A percentile compares a stretch with the other conserved stretches of the same genome.
Conservation (phyloP, 1,140 invertebrate species). For the Lordiphosa mommai region DNA sequence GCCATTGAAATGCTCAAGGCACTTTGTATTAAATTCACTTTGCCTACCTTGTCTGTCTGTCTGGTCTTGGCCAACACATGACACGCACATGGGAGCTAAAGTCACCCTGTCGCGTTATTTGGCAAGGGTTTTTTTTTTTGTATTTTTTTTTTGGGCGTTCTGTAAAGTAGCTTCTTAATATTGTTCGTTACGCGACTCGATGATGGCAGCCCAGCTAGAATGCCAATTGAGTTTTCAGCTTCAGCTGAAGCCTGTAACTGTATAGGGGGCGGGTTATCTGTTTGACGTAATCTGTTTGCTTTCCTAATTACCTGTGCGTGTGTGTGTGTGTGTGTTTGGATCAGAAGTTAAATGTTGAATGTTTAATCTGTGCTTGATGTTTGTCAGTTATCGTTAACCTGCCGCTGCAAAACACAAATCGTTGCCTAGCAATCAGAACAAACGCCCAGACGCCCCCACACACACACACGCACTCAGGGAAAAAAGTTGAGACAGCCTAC, state of each 20-base stretch:
- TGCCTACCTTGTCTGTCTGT: constrained; percentile 42
- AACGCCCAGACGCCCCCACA: too few relatives aligned
- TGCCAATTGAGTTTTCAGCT: too few relatives aligned
- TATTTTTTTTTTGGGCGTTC: not conserved
- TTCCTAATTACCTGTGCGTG: constrained; percentile 46
- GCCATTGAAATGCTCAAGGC: constrained; percentile 50
- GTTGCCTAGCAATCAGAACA: constrained; percentile 30
- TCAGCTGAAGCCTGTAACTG: too few relatives aligned
- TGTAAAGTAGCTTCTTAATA: constrained; percentile 49
- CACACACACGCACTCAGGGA: not conserved
- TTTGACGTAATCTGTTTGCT: constrained; percentile 43
- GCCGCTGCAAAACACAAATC: constrained; percentile 32
- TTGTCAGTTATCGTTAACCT: constrained; percentile 53
- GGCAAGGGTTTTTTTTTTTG: not conserved
- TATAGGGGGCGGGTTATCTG: too few relatives aligned
- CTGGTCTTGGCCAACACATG: constrained; percentile 21
- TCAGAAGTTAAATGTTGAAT: constrained; percentile 40
- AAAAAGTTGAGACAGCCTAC: constrained; percentile 19
- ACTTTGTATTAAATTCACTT: constrained; percentile 62
- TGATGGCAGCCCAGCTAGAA: constrained; percentile 13
- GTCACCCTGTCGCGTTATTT: constrained; percentile 1
- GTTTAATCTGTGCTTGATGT: constrained; percentile 49
- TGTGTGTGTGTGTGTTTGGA: constrained; percentile 16
- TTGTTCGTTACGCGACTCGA: constrained; percentile 51
- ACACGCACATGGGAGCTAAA: constrained; percentile 4